Evolutionary conservation across 2,797 vertebrate species (phyloP).

Genomic region (Atherinosoma microstoma): DNA sequence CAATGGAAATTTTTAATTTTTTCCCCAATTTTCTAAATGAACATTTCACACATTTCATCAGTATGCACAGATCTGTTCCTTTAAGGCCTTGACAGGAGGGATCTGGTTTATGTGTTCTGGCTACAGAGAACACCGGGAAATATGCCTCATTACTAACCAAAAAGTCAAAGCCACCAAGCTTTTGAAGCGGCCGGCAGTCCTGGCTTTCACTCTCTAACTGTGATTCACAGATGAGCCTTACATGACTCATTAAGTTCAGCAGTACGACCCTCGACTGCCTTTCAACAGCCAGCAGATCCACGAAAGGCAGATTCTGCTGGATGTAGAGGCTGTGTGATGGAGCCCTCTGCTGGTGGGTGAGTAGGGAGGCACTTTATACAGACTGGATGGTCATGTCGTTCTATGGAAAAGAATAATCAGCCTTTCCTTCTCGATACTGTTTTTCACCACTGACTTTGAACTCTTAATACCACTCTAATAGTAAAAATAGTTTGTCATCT

Average conservation of each 20-base stretch:
- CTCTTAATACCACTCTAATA: background rate
- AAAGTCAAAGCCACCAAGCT: conserved; percentile 57
- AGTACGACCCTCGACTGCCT: conserved; percentile 34
- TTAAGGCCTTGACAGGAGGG: conserved; percentile 32
- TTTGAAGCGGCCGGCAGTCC: conserved; percentile 57
- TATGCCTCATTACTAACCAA: conserved; percentile 65
- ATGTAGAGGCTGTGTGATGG: conserved; percentile 18
- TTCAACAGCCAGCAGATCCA: conserved; percentile 44
- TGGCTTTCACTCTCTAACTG: conserved; percentile 61
- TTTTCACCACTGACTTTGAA: background rate
- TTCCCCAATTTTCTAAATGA: conserved; percentile 16
- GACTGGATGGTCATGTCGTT: background rate
- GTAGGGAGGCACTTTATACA: background rate
- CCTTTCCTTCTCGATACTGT: background rate
- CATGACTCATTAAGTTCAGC: conserved; percentile 75
- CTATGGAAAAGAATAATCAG: background rate
- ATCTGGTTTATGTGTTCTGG: conserved; percentile 64
- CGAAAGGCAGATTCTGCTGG: conserved; percentile 26
- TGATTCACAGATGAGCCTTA: conserved; percentile 65
- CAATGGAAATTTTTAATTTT: background rate
- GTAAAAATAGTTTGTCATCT: background rate
- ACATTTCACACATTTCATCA: conserved; percentile 19
- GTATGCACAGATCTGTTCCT: conserved; percentile 20
- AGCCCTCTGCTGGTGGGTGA: conserved; percentile 73
- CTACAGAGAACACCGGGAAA: conserved; percentile 59